These are phyloP conservation scores for Alviniconcha marisindica DNA, from an alignment of 1,140 invertebrate genomes.

Conservation along the genomic window DNA sequence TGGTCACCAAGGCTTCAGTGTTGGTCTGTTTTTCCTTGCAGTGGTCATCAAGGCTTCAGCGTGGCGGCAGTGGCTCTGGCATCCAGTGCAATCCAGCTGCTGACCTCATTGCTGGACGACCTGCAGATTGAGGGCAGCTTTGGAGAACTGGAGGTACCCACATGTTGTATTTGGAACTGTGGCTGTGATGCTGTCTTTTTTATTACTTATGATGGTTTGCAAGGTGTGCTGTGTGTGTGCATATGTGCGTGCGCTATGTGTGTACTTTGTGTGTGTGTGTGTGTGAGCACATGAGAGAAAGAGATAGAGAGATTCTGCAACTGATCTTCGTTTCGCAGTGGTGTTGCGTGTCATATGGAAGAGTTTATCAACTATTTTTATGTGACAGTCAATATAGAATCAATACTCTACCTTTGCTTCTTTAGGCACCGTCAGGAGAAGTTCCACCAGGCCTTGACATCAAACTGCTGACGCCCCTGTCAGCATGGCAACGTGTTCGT, in stretches of 20 bases:
- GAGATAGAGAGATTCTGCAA: background rate
- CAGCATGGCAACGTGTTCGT: constrained; percentile 83
- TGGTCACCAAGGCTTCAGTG: constrained; percentile 80
- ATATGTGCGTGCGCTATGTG: too few species aligned
- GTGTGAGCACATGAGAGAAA: background rate
- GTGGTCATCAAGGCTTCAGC: constrained; percentile 83
- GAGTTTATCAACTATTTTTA: too few species aligned
- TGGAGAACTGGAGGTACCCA: constrained; percentile 43
- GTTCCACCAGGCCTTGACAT: constrained; percentile 51
- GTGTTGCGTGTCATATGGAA: too few species aligned
- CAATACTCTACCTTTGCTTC: too few species aligned
- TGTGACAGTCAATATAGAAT: too few species aligned
- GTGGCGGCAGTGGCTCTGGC: constrained; percentile 88
- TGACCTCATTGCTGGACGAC: constrained; percentile 83
- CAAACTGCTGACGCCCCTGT: constrained; percentile 55
- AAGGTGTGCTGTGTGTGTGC: too few species aligned
- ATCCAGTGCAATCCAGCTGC: constrained; percentile 83
- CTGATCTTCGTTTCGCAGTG: background rate
- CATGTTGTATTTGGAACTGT: too few species aligned
- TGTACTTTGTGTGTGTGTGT: too few species aligned
- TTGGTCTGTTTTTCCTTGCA: constrained; percentile 73
- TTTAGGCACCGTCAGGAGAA: constrained; percentile 21
- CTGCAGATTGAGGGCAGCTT: constrained; percentile 76
- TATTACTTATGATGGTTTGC: too few species aligned
- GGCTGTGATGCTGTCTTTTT: too few species aligned